These are phyloP conservation scores for Steinernema hermaphroditum DNA, from an alignment of 2,888 invertebrate genomes.

Conservation along the genomic window DNA sequence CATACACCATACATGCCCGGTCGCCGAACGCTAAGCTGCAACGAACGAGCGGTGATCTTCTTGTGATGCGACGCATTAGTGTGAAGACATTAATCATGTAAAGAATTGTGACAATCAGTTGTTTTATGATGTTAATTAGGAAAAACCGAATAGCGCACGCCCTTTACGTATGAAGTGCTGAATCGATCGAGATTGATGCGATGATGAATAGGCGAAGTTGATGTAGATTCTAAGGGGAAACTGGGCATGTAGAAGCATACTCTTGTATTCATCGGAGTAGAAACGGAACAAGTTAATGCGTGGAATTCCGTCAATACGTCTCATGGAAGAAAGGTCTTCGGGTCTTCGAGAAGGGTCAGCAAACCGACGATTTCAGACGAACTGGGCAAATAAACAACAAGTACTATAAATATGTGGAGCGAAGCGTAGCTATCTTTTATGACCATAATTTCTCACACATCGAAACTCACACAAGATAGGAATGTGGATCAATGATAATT, in stretches of 20 bases:
- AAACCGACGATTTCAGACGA: too few relatives aligned
- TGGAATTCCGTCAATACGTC: too few relatives aligned
- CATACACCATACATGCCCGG: background rate
- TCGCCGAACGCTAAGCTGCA: background rate
- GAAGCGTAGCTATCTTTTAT: background rate
- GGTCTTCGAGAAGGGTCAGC: too few relatives aligned
- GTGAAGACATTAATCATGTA: background rate
- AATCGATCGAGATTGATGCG: background rate
- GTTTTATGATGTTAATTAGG: background rate
- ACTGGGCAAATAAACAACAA: background rate
- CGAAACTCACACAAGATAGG: background rate
- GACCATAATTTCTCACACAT: background rate
- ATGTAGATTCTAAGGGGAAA: too few relatives aligned
- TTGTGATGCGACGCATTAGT: background rate
- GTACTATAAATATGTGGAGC: background rate
- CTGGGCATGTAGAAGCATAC: too few relatives aligned
- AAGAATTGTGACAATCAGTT: conserved; percentile 9
- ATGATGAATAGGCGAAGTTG: too few relatives aligned
- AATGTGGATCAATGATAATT: too few relatives aligned
- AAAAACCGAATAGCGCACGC: background rate
- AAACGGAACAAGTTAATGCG: too few relatives aligned
- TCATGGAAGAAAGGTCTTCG: too few relatives aligned
- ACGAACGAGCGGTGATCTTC: background rate
- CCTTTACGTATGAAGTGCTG: background rate
- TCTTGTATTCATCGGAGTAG: too few relatives aligned